Evolutionary conservation across 1,140 invertebrate genomes (phyloP), one percentile per base, ranked within the genome.

Genomic region (Pseudomyrmex pallidus): DNA sequence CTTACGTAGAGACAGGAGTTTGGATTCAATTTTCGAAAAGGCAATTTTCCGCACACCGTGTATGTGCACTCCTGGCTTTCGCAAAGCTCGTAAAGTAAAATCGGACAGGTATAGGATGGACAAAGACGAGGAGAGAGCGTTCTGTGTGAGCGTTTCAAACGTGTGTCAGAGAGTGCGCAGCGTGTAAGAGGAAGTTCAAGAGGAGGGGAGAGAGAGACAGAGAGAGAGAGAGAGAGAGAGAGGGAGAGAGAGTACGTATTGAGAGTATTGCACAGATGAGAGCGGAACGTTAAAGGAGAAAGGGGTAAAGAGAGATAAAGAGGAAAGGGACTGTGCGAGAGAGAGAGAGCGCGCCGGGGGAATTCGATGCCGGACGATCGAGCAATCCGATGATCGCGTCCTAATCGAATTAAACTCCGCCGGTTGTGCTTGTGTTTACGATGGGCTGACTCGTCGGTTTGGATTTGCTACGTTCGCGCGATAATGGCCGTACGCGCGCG

Each of bases 321-420:
- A 57, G 83, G 61, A 25, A 78, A 87, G 62, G 64, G 17, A 17
- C 35, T 44, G 59, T 50, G 48, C 63, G 64, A 61, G 35, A 8
- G 50, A 62, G 61, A 61, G 35, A 8, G 57, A 25, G 2, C 54
- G 61, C 50, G 54, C 12, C 54, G 50, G 35, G 86, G 86, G 77
- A 87, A 83, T 87, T 85, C 84, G 68, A 61, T 88, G 78, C 61
- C 86, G 72, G 73, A 54, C 76, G 82, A 89, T 88, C 88, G 83
- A 88, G 88, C 86, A 88, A 86, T 89, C 64, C 74, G 86, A 91
- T 88, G 86, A 91, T 89, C 80, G 84, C 56, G 80, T 44, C 76
- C 80, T 91, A 90, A 90, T 91, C 89, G 89, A 90, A 91, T 90
- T 86, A 91, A 91, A 87, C 84, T 64, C 82, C 82, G 56, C 70